phyloP scores from a whole-genome alignment of 92 coral and sea anemone genomes.

The Micromussa lordhowensis region DNA sequence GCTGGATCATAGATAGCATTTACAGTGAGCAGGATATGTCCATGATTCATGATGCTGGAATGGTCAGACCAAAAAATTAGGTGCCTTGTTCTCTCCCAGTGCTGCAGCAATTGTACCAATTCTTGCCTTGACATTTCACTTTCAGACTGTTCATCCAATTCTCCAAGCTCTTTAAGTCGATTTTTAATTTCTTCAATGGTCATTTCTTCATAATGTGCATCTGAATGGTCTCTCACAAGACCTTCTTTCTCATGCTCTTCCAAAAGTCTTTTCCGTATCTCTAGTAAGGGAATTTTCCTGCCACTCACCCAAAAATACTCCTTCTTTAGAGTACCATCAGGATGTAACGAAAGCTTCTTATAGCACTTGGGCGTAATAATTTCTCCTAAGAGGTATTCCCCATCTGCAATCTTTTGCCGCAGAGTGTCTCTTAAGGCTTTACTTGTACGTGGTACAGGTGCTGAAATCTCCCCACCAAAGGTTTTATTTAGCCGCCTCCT shows the following conservation, averaged over 20 bases:
- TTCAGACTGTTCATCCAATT: not conserved
- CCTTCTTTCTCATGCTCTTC: not conserved
- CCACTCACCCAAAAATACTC: not conserved
- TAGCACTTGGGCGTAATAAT: not conserved
- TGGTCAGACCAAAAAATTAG: constrained; percentile 51
- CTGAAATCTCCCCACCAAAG: not conserved
- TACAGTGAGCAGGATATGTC: constrained; percentile 50
- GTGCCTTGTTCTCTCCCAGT: constrained; percentile 32
- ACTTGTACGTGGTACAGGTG: not conserved
- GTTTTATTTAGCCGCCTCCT: not conserved
- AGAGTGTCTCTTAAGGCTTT: not conserved
- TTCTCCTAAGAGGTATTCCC: not conserved
- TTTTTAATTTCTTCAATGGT: constrained; percentile 12
- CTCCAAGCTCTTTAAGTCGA: constrained; percentile 16
- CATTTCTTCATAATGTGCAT: constrained; percentile 18
- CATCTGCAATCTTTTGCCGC: not conserved
- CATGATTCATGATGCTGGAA: constrained; percentile 41
- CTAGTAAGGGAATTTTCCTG: not conserved
- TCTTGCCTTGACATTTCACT: constrained; percentile 5
- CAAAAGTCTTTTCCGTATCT: not conserved
- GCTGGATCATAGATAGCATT: constrained; percentile 50
- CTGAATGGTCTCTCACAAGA: constrained; percentile 33
- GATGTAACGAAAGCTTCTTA: not conserved
- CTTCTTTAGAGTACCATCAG: not conserved
- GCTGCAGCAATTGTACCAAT: constrained; percentile 3